Conservation (phyloP, 2,888 invertebrate genomes). For the Limenitis camilla region DNA sequence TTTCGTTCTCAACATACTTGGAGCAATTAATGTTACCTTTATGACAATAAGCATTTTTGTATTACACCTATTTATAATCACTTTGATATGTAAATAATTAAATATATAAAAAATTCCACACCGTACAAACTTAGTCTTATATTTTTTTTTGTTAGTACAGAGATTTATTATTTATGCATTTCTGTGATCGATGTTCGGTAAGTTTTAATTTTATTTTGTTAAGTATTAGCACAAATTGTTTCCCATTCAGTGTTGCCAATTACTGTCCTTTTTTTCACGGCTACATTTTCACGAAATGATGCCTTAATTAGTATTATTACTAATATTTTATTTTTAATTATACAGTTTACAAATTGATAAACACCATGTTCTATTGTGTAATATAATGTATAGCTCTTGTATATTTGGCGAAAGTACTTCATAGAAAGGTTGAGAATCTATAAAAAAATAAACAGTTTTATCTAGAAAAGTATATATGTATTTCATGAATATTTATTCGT, state of each 20-base stretch:
- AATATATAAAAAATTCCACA: conserved; percentile 34
- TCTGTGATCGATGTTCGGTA: conserved; percentile 65
- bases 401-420: no score
- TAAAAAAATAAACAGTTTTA: no score
- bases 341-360: no score
- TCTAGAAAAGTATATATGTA: conserved; percentile 5
- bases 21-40: conserved; percentile 42
- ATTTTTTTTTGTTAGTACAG: conserved; percentile 39
- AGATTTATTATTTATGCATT: conserved; percentile 61
- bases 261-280: not conserved
- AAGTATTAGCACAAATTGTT: conserved; percentile 51
- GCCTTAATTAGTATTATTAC: not conserved
- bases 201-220: conserved; percentile 42
- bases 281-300: not conserved
- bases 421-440: no score
- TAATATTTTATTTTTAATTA: not conserved
- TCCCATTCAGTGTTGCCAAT: conserved; percentile 4
- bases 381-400: no score
- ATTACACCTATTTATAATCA: conserved; percentile 38
- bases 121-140: conserved; percentile 43
- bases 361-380: no score
- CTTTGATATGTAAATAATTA: conserved; percentile 41
- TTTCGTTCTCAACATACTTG: no score
- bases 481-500: conserved; percentile 8
- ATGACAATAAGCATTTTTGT: conserved; percentile 67